Base-by-base conservation (phyloP, 2,888 invertebrate species). In the Branchinecta sandiegonensis region DNA sequence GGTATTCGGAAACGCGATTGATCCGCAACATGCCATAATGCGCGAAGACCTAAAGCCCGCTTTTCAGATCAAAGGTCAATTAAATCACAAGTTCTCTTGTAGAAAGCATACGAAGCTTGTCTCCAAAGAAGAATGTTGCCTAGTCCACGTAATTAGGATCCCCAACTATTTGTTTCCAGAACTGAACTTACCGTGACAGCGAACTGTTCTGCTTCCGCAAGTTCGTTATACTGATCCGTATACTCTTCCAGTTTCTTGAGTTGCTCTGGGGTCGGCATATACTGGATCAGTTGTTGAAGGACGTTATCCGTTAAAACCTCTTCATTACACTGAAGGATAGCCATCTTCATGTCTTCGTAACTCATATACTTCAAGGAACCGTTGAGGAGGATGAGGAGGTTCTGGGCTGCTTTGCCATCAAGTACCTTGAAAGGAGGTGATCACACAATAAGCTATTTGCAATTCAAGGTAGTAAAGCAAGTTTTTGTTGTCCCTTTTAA, bases 161-260 rank as follows among this genome's bases (percentile, higher is more conserved):
- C 37, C 37, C 37, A 37, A 37, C 37, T 37, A 4, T 5, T 37
- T 37, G 37, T 37, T 37, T 37, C 37, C 37, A 37, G 37, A 37
- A 37, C 37, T 37, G 37, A 37, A 76, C 80, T 77, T 76, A 85
- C 84, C 47, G 89, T 89, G 0, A 94, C 87, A 67, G 90, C 90
- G 79, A 97, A 97, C 77, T 92, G 93, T 77, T 99, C 99, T 0
- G 96, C 93, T 73, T 94, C 94, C 0, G 90, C 89, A 70, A 94
- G 78, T 12, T 92, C 89, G 67, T 86, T 84, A 75, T 88, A 89
- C 17, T 84, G 82, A 70, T 86, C 85, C 75, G 90, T 88, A 71
- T 89, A 82, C 71, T 89, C 87, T 47, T 90, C 85, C 10, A 99
- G 78, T 73, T 89, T 86, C 72, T 87, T 88, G 23, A 99, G 80